phyloP scores from a whole-genome alignment of 1,140 invertebrate genomes.

The Bursaphelenchus mucronatus region DNA sequence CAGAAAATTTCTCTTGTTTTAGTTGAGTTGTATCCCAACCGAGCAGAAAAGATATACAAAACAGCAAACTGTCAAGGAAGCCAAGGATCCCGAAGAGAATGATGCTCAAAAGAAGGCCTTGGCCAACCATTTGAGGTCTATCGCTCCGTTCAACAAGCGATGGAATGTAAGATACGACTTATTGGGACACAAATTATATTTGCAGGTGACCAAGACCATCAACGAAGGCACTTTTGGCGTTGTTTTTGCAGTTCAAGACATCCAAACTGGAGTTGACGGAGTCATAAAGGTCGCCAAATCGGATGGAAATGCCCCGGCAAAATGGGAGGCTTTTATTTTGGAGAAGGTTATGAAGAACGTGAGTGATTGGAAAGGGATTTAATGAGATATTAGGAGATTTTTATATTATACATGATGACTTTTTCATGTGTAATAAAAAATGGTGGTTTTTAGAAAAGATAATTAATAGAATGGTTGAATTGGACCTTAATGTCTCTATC shows the following conservation, averaged over 20 bases:
- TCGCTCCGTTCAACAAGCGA: slow-evolving; percentile 44
- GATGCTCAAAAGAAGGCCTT: slow-evolving; percentile 19
- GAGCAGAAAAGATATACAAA: neutral
- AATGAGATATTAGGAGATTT: too few species aligned
- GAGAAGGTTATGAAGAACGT: slow-evolving; percentile 27
- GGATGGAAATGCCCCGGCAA: slow-evolving; percentile 34
- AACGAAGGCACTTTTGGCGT: slow-evolving; percentile 45
- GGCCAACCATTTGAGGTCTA: slow-evolving; percentile 29
- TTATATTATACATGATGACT: too few species aligned
- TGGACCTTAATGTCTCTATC: neutral
- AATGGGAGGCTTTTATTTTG: slow-evolving; percentile 43
- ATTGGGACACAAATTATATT: too few species aligned
- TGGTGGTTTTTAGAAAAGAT: too few species aligned
- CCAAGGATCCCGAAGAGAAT: slow-evolving; percentile 10
- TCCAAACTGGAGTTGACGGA: slow-evolving; percentile 24
- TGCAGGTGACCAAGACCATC: slow-evolving; percentile 26
- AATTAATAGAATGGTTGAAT: neutral
- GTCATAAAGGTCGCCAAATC: slow-evolving; percentile 45
- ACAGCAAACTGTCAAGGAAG: neutral
- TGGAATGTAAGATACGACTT: slow-evolving; percentile 25
- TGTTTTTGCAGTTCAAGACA: slow-evolving; percentile 40
- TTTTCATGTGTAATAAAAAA: too few species aligned
- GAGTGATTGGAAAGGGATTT: too few species aligned
- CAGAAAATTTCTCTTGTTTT: neutral
- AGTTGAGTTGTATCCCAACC: slow-evolving; percentile 8